phyloP scores from a whole-genome alignment of 2,113 vertebrate species.

The Saimiri boliviensis region DNA sequence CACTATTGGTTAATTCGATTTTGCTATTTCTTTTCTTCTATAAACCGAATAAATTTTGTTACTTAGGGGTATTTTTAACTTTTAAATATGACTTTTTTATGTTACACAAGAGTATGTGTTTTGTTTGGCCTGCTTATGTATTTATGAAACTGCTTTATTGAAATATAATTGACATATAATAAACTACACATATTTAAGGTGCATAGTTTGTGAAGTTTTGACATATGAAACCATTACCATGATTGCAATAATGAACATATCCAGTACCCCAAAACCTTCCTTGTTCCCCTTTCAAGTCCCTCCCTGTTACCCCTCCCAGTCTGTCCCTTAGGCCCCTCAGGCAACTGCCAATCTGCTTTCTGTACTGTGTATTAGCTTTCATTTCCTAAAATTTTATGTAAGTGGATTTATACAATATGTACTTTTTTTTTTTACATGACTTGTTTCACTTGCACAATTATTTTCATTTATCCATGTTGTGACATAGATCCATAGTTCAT shows the following conservation, averaged over 20 bases:
- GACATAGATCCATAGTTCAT: not conserved
- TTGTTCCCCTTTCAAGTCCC: not conserved
- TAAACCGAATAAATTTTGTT: not conserved
- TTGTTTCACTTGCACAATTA: not conserved
- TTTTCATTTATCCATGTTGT: not conserved
- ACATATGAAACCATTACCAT: not conserved
- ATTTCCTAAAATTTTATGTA: constrained; percentile 33
- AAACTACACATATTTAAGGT: not conserved
- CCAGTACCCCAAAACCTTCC: not conserved
- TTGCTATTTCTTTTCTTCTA: not conserved
- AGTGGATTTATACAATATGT: not conserved
- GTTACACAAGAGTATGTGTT: not conserved
- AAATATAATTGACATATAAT: not conserved
- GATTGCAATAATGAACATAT: not conserved
- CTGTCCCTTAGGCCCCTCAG: not conserved
- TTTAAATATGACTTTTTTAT: not conserved
- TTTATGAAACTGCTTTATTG: constrained; percentile 19
- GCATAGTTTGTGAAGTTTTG: not conserved
- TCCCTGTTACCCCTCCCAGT: not conserved
- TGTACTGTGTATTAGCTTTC: not conserved
- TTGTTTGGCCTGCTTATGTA: not conserved
- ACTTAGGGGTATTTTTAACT: not conserved
- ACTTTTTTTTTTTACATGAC: not conserved
- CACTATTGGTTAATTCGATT: not conserved
- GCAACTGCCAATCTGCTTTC: not conserved